phyloP scores from a whole-genome alignment of 1,140 invertebrate genomes.

The Littorina saxatilis region DNA sequence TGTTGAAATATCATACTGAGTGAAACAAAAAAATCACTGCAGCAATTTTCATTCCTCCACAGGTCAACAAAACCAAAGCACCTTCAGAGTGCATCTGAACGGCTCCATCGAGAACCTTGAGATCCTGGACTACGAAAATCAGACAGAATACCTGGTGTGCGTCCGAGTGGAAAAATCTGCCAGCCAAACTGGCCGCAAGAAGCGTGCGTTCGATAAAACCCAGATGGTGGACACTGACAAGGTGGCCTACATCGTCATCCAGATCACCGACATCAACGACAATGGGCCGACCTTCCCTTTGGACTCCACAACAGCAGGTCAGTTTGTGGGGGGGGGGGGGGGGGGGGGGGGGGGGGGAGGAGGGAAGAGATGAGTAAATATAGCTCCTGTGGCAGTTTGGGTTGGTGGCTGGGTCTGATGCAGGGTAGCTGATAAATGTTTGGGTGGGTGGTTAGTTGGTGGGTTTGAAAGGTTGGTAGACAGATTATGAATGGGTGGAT shows the following conservation, averaged over 20 bases:
- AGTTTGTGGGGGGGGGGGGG: no score
- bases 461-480: no score
- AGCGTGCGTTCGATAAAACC: constrained; percentile 27
- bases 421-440: no score
- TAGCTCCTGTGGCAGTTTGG: no score
- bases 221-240: constrained; percentile 20
- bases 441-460: no score
- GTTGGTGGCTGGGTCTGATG: no score
- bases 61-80: constrained; percentile 27
- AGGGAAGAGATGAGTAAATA: no score
- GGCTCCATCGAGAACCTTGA: constrained; percentile 41
- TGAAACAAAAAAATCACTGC: no score
- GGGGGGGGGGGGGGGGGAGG: no score
- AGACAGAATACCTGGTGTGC: constrained; percentile 51
- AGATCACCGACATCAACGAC: constrained; percentile 56
- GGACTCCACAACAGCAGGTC: constrained; percentile 42
- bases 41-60: background rate
- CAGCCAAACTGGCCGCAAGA: background rate
- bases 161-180: constrained; percentile 30
- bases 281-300: constrained; percentile 52
- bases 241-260: constrained; percentile 52
- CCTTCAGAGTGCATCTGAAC: constrained; percentile 18
- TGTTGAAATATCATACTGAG: no score
- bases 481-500: no score
- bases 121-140: constrained; percentile 49